These are phyloP conservation scores for Sardina pilchardus DNA, from an alignment of 2,113 vertebrate species.

Conservation along the genomic window DNA sequence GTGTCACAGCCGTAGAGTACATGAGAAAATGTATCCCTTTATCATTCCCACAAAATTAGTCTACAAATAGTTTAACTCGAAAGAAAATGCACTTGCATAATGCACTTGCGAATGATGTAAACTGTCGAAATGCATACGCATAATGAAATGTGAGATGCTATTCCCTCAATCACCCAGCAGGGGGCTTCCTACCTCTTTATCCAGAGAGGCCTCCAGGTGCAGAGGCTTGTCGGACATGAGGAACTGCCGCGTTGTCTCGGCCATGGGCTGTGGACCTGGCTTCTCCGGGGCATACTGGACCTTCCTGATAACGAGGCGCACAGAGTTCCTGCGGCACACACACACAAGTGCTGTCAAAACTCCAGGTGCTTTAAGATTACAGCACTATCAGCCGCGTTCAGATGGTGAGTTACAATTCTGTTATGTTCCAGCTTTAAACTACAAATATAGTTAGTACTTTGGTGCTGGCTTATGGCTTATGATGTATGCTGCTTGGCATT, in stretches of 20 bases:
- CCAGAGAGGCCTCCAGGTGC: slow-evolving; percentile 90
- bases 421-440: background rate
- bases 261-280: slow-evolving; percentile 87
- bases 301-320: slow-evolving; percentile 92
- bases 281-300: slow-evolving; percentile 92
- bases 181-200: slow-evolving; percentile 82
- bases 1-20: background rate
- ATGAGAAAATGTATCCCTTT: too few relatives aligned
- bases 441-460: too few relatives aligned
- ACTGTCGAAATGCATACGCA: background rate
- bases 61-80: background rate
- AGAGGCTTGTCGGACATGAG: slow-evolving; percentile 95
- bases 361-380: background rate
- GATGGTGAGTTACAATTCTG: background rate
- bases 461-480: background rate
- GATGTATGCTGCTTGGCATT: background rate
- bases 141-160: background rate
- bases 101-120: background rate
- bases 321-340: slow-evolving; percentile 80
- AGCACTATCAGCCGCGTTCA: background rate
- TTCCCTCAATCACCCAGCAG: background rate
- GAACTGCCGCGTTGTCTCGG: slow-evolving; percentile 92
- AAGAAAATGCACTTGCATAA: background rate
- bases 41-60: background rate
- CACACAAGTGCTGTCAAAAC: background rate